phyloP scores from a whole-genome alignment of 2,797 vertebrate genomes.

The Trichosurus vulpecula region DNA sequence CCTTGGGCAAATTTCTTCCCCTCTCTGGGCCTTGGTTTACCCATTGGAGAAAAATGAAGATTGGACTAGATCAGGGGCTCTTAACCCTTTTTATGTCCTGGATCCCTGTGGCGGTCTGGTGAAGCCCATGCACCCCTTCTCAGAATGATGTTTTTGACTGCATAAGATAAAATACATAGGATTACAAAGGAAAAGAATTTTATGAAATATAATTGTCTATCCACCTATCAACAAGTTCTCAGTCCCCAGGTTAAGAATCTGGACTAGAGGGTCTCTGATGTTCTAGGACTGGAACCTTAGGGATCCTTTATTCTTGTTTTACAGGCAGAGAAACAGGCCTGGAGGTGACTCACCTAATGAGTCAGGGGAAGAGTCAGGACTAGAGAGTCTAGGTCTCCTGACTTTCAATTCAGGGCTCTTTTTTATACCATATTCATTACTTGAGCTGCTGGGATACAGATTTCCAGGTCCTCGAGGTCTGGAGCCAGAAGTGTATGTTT shows the following conservation, averaged over 20 bases:
- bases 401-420: not conserved
- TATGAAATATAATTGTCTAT: not conserved
- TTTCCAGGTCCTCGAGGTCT: not conserved
- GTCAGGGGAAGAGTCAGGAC: not conserved
- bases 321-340: not conserved
- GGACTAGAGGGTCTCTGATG: not conserved
- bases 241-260: not conserved
- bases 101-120: not conserved
- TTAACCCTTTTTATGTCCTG: not conserved
- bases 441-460: not conserved
- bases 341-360: not conserved
- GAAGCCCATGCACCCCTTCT: not conserved
- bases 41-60: not conserved
- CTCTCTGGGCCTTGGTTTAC: not conserved
- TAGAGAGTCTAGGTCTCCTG: not conserved
- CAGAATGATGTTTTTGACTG: not conserved
- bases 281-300: not conserved
- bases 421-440: not conserved
- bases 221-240: not conserved
- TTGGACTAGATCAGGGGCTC: not conserved
- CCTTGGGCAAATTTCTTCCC: not conserved
- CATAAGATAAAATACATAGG: not conserved
- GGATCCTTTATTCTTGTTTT: not conserved
- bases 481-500: not conserved
- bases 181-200: not conserved